A percentile compares a stretch with the other conserved stretches of the same genome.
These are phyloP conservation scores for Aphyosemion australe DNA, from an alignment of 2,113 vertebrate species.

Conservation along the genomic window DNA sequence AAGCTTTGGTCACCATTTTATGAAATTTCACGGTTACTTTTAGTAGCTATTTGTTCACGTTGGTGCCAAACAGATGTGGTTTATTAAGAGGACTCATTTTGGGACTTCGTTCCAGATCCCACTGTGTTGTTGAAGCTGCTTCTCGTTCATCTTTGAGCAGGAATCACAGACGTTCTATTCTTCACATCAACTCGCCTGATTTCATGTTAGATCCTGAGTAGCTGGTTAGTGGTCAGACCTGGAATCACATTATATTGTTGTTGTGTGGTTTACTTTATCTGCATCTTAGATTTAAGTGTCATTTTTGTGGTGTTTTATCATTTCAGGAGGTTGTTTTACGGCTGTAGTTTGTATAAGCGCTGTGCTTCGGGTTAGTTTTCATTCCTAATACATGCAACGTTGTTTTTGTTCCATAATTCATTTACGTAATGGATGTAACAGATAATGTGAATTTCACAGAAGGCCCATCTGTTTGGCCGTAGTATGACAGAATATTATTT, in stretches of 20 bases:
- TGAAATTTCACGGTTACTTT: no score
- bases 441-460: conserved; percentile 20
- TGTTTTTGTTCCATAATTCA: conserved; percentile 20
- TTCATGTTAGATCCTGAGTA: conserved; percentile 34
- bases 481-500: conserved; percentile 12
- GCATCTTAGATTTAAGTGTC: conserved; percentile 41
- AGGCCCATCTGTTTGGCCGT: background rate
- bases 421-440: conserved; percentile 45
- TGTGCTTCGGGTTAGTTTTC: conserved; percentile 15
- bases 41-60: no score
- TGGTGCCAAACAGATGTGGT: no score
- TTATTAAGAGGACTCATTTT: background rate
- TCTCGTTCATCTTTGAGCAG: conserved; percentile 20
- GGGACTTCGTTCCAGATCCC: conserved; percentile 7
- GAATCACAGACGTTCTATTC: conserved; percentile 44
- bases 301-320: conserved; percentile 29
- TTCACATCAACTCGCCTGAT: conserved; percentile 38
- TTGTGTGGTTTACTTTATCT: conserved; percentile 35
- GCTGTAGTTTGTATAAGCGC: conserved; percentile 23
- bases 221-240: conserved; percentile 30
- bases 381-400: conserved; percentile 35
- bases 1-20: no score
- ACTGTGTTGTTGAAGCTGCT: conserved; percentile 9
- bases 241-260: conserved; percentile 43
- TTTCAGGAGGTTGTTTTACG: conserved; percentile 47